Conservation (phyloP, 2,888 invertebrate species). For the Teleiodes luculella region DNA sequence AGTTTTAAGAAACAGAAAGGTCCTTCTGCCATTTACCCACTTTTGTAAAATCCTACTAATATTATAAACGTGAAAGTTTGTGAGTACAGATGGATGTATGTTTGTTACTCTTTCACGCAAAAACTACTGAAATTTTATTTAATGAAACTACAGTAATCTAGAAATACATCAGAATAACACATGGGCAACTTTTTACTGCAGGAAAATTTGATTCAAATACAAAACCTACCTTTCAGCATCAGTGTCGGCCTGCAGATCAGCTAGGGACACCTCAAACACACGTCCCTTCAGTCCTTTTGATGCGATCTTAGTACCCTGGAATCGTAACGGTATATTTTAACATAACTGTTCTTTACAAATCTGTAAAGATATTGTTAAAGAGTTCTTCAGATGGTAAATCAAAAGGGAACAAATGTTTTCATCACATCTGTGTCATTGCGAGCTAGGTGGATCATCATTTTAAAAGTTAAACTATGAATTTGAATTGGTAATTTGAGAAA, state of each 20-base stretch:
- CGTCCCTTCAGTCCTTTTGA: slow-evolving; percentile 98
- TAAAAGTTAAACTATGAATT: too few relatives aligned
- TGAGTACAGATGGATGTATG: too few relatives aligned
- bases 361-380: background rate
- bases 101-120: too few relatives aligned
- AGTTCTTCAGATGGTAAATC: slow-evolving; percentile 58
- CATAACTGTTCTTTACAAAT: background rate
- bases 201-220: background rate
- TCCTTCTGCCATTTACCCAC: too few relatives aligned
- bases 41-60: too few relatives aligned
- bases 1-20: too few relatives aligned
- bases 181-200: too few relatives aligned
- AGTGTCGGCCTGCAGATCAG: slow-evolving; percentile 97
- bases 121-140: too few relatives aligned
- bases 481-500: too few relatives aligned
- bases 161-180: background rate
- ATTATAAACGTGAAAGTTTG: too few relatives aligned
- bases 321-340: background rate
- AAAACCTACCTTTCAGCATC: slow-evolving; percentile 90
- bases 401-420: slow-evolving; percentile 80
- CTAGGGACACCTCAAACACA: slow-evolving; percentile 98
- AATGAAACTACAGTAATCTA: too few relatives aligned
- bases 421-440: slow-evolving; percentile 80
- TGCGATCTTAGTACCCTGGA: slow-evolving; percentile 89
- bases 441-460: slow-evolving; percentile 80